Evolutionary conservation across 2,797 vertebrate species (phyloP), one percentile per base, ranked within the genome.

Genomic region (Sciaenops ocellatus): DNA sequence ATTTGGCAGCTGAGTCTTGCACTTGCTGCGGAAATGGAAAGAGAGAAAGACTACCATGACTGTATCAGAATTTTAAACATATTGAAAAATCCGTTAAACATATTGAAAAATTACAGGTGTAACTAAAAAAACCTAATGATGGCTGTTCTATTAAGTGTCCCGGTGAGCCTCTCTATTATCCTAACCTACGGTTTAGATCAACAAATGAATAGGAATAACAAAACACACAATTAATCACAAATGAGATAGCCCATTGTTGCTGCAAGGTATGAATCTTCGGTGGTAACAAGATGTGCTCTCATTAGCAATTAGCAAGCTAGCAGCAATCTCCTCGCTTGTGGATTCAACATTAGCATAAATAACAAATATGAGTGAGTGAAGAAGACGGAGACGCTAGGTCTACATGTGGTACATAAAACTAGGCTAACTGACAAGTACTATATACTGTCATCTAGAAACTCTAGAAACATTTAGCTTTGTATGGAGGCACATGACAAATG

Each of bases 211-310:
- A 9, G 34, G 8, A 38, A 38, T 38, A 38, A 38, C 34, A 38
- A 54, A 56, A 69, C 24, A 63, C 54, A 28, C 20, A 50, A 66
- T 72, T 38, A 30, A 48, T 76, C 52, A 41, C 34, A 63, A 63
- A 59, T 12, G 5, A 55, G 34, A 11, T 22, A n/a, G n/a, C 22
- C 48, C 56, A 54, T 15, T 62, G 30, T 60, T n/a, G 46, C n/a
- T 34, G 24, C 18, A 20, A 34, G 3, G 26, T 62, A 30, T 16
- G 24, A 62, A 41, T 28, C 18, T 42, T 61, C 20, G 0, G 15
- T 22, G 24, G 52, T 38, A 30, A 61, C 17, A 10, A 62, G n/a
- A 50, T 13, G 12, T 4, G 13, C 12, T 50, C 16, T 70, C 15
- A 70, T 84, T 69, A 55, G 38, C 6, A 1, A 24, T 56, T 41